phyloP scores from a whole-genome alignment of 2,888 invertebrate genomes.

The Hirtodrosophila duncani region DNA sequence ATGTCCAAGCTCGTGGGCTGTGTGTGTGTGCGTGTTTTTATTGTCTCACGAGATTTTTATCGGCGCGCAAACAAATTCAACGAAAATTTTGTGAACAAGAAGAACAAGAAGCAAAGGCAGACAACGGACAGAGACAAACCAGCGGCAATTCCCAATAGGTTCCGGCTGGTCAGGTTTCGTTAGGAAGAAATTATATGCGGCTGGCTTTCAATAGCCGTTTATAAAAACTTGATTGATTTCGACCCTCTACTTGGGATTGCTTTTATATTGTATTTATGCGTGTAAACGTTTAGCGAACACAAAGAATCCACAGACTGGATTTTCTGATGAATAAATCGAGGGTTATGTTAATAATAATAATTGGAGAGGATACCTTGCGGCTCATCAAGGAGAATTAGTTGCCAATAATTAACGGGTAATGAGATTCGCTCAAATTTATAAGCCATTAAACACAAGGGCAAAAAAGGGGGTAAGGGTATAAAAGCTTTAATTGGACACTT shows the following conservation, averaged over 20 bases:
- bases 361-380: too few species aligned
- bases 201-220: slow-evolving; percentile 42
- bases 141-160: slow-evolving; percentile 6
- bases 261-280: slow-evolving; percentile 61
- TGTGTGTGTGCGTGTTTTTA: slow-evolving; percentile 32
- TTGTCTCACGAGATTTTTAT: slow-evolving; percentile 57
- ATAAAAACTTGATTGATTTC: slow-evolving; percentile 55
- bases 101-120: background rate
- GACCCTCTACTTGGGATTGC: slow-evolving; percentile 14
- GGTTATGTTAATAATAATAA: too few species aligned
- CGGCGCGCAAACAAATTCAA: slow-evolving; percentile 44
- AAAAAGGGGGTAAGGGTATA: too few species aligned
- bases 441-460: too few species aligned
- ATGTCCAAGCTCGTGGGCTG: slow-evolving; percentile 34
- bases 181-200: slow-evolving; percentile 18
- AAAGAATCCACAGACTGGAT: too few species aligned
- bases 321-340: too few species aligned
- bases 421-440: too few species aligned
- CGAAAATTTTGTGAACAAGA: slow-evolving; percentile 30
- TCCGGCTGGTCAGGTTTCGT: background rate
- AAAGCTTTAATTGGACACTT: too few species aligned
- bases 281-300: slow-evolving; percentile 50
- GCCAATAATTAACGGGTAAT: too few species aligned
- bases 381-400: too few species aligned
- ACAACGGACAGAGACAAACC: slow-evolving; percentile 1